Conservation (phyloP, 2,888 invertebrate genomes). For the Caradrina kadenii region DNA sequence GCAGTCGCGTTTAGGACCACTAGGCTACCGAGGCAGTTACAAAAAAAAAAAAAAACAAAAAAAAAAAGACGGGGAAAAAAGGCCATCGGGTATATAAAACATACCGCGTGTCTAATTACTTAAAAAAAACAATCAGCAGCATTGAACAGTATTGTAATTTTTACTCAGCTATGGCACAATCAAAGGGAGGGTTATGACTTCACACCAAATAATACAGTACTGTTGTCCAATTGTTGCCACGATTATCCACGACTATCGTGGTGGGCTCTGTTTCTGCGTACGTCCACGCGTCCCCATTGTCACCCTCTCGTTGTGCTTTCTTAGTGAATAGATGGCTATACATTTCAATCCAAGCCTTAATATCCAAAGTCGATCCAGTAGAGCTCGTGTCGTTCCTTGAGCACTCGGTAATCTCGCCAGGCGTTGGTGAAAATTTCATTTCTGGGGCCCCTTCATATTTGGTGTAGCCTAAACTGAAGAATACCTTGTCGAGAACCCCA, state of each 20-base stretch:
- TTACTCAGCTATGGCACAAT: background rate
- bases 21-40: too few relatives aligned
- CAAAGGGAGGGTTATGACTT: slow-evolving; percentile 12
- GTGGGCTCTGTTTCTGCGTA: background rate
- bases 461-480: slow-evolving; percentile 80
- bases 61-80: too few relatives aligned
- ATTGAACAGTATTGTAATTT: slow-evolving; percentile 20
- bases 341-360: slow-evolving; percentile 31
- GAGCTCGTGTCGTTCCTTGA: slow-evolving; percentile 71
- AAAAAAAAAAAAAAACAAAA: too few relatives aligned
- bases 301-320: rapidly evolving
- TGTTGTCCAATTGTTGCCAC: slow-evolving; percentile 61
- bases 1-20: too few relatives aligned
- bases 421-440: slow-evolving; percentile 73
- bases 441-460: slow-evolving; percentile 66
- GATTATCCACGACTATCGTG: background rate
- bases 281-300: background rate
- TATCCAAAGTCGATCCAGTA: slow-evolving; percentile 23
- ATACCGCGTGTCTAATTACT: background rate
- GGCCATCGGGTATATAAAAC: too few relatives aligned
- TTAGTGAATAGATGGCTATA: slow-evolving; percentile 34
- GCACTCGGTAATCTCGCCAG: slow-evolving; percentile 78
- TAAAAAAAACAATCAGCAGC: background rate
- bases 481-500: slow-evolving; percentile 81
- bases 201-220: slow-evolving; percentile 67